Conservation (phyloP, 2,888 invertebrate genomes). For the Netelia fuscicornis region DNA sequence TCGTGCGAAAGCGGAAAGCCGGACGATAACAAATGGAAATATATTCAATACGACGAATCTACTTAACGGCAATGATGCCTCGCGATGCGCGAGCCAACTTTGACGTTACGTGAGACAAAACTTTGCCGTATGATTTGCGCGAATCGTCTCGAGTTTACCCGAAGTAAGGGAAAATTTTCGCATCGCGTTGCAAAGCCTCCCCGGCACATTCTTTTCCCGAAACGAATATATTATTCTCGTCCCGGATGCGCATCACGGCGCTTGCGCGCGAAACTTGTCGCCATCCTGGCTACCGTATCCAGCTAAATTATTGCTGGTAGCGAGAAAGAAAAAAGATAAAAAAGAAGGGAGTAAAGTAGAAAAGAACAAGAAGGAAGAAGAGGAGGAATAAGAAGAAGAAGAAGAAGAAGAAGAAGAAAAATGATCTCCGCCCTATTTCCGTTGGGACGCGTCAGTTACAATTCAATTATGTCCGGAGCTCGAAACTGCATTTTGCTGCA, state of each 20-base stretch:
- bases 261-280: not conserved
- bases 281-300: not conserved
- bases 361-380: not conserved
- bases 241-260: too few species aligned
- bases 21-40: not conserved
- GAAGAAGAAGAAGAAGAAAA: slow-evolving; percentile 15
- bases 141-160: too few species aligned
- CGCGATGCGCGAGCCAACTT: not conserved
- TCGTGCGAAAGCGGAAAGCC: too few species aligned
- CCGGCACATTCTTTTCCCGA: not conserved
- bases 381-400: not conserved
- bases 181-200: not conserved
- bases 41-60: slow-evolving; percentile 4
- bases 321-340: not conserved
- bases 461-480: slow-evolving; percentile 79
- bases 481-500: slow-evolving; percentile 79
- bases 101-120: not conserved
- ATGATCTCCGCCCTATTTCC: slow-evolving; percentile 35
- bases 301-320: not conserved
- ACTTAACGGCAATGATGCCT: not conserved
- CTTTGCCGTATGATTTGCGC: not conserved
- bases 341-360: not conserved
- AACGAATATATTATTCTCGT: slow-evolving; percentile 1
- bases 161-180: not conserved
- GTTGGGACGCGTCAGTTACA: slow-evolving; percentile 70